Evolutionary conservation across 2,888 invertebrate species (phyloP), one percentile per base, ranked within the genome.

Genomic region (Girardia tigrina): DNA sequence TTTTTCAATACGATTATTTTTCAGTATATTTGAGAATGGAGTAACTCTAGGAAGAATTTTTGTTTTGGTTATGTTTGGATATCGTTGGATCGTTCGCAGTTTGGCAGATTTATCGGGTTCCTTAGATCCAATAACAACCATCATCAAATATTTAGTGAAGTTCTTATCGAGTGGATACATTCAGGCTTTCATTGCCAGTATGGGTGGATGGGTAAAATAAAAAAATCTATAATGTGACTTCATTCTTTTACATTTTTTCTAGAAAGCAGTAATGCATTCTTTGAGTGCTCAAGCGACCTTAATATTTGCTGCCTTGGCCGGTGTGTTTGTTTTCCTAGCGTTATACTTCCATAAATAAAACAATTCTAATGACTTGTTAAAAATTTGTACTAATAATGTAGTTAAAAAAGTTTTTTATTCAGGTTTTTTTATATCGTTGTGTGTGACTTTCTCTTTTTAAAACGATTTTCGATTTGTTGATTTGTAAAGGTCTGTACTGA

Each of bases 291-390:
- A 4, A 56, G 56, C 56, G 20, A 56, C 56, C n/a, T 6, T 56
- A 56, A 56, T 56, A 56, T 56, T 56, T 56, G 56, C 56, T 23
- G 56, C 56, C 56, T 56, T 56, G 23, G 56, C 56, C 23, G 56
- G 56, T 56, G 56, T 56, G n/a, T 56, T 56, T 56, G 56, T 56
- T 20, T 56, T 56, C n/a, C 56, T 56, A 6, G 56, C 56, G 4
- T 6, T 56, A 4, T 6, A 20, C 23, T 56, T 56, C n/a, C 4
- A 56, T n/a, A 56, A 56, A 56, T 56, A 56, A 56, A 56, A n/a
- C n/a, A 56, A 56, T 12, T 56, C n/a, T n/a, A n/a, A n/a, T n/a
- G n/a, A n/a, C n/a, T n/a, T n/a, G n/a, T n/a, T n/a, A n/a, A n/a
- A n/a, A n/a, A n/a, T n/a, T n/a, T n/a, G n/a, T n/a, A n/a, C n/a